Base-by-base conservation (phyloP, 1,140 invertebrate species). In the Delia radicum region DNA sequence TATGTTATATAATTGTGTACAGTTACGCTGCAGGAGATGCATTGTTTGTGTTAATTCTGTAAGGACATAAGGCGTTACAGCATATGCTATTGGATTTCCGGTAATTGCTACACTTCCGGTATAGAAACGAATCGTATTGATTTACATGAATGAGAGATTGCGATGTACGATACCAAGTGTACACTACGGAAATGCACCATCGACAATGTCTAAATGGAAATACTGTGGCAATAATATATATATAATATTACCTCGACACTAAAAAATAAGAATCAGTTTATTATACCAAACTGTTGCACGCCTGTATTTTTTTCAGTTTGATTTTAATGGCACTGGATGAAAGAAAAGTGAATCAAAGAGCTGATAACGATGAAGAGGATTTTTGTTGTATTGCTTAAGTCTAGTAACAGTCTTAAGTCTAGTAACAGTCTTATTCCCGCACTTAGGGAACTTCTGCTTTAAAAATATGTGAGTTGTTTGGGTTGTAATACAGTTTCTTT, bases 61-160 rank as follows among this genome's bases (percentile, higher is more conserved):
- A 0, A 90, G 89, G 77, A 94, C 91, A 79, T 93, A 92, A 5
- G 93, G 93, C 1, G 91, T 93, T 8, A 93, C 88, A 3, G 93
- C 91, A 87, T 89, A 93, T 0, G 91, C 90, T 15, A 90, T 87
- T 63, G 93, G 93, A 84, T 90, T 92, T 10, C 92, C 93, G 65
- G 92, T 90, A 37, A 89, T 86, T 48, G 90, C 90, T 48, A 93
- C 85, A n/a, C 91, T 91, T 73, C 89, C 89, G 7, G 89, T 89
- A 85, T 93, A 93, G 80, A 93, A 89, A n/a, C 90, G 92, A n/a
- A 93, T 92, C 48, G 92, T 93, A 83, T 94, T 94, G 74, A 94
- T 90, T 87, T 92, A 93, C 84, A 94, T 93, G 80, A 91, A 93
- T 15, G 92, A 92, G 0, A 90, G 88, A 75, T 90, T 90, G 27